Base-by-base conservation (phyloP, 2,113 vertebrate species). In the Pluvianellus socialis region DNA sequence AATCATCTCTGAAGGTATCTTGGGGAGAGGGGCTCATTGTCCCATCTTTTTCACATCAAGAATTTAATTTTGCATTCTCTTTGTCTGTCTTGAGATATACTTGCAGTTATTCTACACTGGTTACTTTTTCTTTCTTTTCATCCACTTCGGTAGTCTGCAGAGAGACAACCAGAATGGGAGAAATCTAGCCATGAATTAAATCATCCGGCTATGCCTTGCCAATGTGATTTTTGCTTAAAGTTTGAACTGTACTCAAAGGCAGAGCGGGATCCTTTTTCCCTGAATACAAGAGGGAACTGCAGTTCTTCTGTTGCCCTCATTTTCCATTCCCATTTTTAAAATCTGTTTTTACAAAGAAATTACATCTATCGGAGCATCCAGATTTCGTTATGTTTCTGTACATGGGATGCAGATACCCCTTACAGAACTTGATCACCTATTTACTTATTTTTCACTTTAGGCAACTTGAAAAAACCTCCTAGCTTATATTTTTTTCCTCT, bases 31-130 rank as follows among this genome's bases (percentile, higher is more conserved):
- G 92, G 61, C 80, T 97, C 95, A 97, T 98, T 98, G 98, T 98
- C 86, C 82, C 91, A 81, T 98, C 88, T 93, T 96, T 98, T 98
- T 98, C 97, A 98, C 91, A 97, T 94, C 84, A 96, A 97, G 79
- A 98, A 97, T 97, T 98, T 98, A 98, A 98, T 98, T 98, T 98
- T 98, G 95, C 96, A 98, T 98, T 97, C 95, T 90, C 89, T 98
- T 98, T 98, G 97, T 98, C 97, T 96, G 90, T 92, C 95, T 90
- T 75, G 75, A 97, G 91, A 81, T 95, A 95, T 26, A 92, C 82
- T 96, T 97, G 84, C 76, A 90, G 87, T 96, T 97, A 96, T 84
- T 96, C 88, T 94, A 71, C 24, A 20, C 55, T 59, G 38, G 75
- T 92, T 96, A 96, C 84, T 86, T 98, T 75, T 94, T 93, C 75